Conservation (phyloP, 53 echinoderm and acorn worm species). For the Luidia sarsii region DNA sequence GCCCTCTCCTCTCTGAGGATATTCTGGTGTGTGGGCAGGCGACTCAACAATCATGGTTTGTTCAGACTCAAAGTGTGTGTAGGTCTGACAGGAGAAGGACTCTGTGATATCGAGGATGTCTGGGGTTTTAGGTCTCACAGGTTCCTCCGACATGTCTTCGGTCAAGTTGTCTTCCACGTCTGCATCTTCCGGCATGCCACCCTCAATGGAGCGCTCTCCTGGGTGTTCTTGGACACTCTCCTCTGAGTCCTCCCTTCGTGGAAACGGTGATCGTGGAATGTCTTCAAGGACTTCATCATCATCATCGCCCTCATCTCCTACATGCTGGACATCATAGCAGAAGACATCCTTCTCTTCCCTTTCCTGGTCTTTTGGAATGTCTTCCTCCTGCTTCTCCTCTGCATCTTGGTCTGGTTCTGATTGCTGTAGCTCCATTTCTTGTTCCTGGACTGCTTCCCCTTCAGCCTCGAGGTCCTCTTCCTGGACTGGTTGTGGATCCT, state of each 20-base stretch:
- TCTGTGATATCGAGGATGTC: slow-evolving; percentile 58
- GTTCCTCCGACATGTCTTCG: slow-evolving; percentile 21
- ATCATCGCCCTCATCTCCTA: background rate
- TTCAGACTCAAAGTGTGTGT: slow-evolving; percentile 7
- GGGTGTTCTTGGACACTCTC: slow-evolving; percentile 18
- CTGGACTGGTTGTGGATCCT: background rate
- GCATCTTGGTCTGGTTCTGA: background rate
- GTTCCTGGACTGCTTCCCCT: no score
- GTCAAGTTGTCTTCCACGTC: slow-evolving; percentile 53
- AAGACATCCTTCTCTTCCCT: slow-evolving; percentile 21
- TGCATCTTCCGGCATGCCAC: slow-evolving; percentile 29
- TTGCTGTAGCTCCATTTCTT: background rate
- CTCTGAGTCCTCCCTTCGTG: slow-evolving; percentile 20
- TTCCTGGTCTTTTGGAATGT: background rate
- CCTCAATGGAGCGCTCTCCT: slow-evolving; percentile 27
- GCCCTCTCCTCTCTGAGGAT: slow-evolving; percentile 6
- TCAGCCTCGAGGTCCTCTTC: background rate
- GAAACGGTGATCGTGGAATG: slow-evolving; percentile 51
- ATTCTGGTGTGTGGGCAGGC: slow-evolving; percentile 33
- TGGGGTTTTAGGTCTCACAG: slow-evolving; percentile 23
- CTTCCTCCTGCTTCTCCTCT: slow-evolving; percentile 15
- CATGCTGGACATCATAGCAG: slow-evolving; percentile 16
- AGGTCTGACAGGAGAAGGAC: slow-evolving; percentile 33
- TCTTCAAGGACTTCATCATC: slow-evolving; percentile 41
- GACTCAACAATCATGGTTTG: background rate